Evolutionary conservation across 2,888 invertebrate genomes (phyloP).

Genomic region (Drosophila sordidapex): DNA sequence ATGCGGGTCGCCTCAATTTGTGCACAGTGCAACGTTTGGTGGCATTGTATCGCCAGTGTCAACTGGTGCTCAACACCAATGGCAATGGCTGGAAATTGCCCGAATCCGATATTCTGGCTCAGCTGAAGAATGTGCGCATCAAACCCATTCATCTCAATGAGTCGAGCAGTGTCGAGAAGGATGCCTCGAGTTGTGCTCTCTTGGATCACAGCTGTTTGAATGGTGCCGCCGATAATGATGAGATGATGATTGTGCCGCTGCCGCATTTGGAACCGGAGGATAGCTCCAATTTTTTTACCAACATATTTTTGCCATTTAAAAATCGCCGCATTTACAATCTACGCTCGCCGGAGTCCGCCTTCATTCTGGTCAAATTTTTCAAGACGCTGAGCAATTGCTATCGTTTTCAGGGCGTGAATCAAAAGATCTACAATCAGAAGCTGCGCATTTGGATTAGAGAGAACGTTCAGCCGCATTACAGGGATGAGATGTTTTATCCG

Average conservation of each 20-base stretch:
- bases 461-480: conserved; percentile 76
- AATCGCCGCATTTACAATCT: conserved; percentile 81
- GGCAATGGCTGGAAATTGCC: conserved; percentile 83
- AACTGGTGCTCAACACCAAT: conserved; percentile 81
- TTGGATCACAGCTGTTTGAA: conserved; percentile 68
- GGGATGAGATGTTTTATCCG: conserved; percentile 83
- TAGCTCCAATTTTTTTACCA: conserved; percentile 68
- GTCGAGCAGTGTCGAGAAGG: conserved; percentile 24
- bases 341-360: conserved; percentile 73
- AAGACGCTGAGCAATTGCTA: conserved; percentile 81
- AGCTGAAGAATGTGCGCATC: conserved; percentile 19
- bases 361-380: conserved; percentile 81
- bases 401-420: conserved; percentile 72
- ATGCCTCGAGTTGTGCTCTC: conserved; percentile 73
- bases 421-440: conserved; percentile 75
- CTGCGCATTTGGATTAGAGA: conserved; percentile 81
- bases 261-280: conserved; percentile 80
- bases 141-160: conserved; percentile 31
- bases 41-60: conserved; percentile 76
- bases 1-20: conserved; percentile 79
- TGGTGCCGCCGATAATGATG: conserved; percentile 62
- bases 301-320: conserved; percentile 83
- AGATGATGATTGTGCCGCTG: conserved; percentile 80
- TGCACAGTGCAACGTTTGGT: conserved; percentile 72
- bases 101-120: conserved; percentile 57